A percentile compares a stretch with the other conserved stretches of the same genome.
These are phyloP conservation scores for Aurelia coerulea DNA, from an alignment of 30 jellyfish, hydroid and myxozoan species.

Conservation along the genomic window DNA sequence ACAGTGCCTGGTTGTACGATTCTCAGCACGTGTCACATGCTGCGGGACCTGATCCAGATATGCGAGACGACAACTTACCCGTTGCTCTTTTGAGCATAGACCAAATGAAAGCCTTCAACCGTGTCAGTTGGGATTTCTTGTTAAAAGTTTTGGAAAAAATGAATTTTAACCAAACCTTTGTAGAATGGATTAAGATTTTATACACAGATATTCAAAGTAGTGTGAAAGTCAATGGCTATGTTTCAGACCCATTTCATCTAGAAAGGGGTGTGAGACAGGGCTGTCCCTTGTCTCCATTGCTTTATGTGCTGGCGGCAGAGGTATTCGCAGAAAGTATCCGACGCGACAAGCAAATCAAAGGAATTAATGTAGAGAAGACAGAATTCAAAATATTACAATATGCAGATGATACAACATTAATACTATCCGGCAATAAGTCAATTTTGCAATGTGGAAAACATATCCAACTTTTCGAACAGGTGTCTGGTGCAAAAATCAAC, in stretches of 20 bases:
- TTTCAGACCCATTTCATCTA: background rate
- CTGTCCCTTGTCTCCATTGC: too few relatives aligned
- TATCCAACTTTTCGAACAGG: too few relatives aligned
- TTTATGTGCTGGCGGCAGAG: too few relatives aligned
- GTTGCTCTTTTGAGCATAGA: slow-evolving; percentile 12
- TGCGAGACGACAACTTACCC: slow-evolving; percentile 28
- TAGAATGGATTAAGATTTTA: background rate
- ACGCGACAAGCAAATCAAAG: too few relatives aligned
- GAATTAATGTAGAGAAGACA: too few relatives aligned
- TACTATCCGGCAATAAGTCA: too few relatives aligned
- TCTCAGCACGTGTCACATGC: slow-evolving; percentile 11
- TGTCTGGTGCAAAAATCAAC: too few relatives aligned
- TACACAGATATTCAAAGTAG: background rate
- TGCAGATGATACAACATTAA: too few relatives aligned
- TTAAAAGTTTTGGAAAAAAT: background rate
- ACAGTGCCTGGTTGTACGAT: slow-evolving; percentile 26
- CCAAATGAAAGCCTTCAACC: slow-evolving; percentile 39
- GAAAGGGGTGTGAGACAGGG: too few relatives aligned
- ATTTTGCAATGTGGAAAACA: too few relatives aligned
- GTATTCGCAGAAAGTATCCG: too few relatives aligned
- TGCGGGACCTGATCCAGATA: slow-evolving; percentile 14
- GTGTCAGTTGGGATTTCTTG: slow-evolving; percentile 10
- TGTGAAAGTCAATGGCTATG: slow-evolving; percentile 18
- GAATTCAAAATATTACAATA: too few relatives aligned
- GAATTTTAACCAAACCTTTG: slow-evolving; percentile 22